Conservation (phyloP, 1,140 invertebrate species). For the Calycopis cecrops region DNA sequence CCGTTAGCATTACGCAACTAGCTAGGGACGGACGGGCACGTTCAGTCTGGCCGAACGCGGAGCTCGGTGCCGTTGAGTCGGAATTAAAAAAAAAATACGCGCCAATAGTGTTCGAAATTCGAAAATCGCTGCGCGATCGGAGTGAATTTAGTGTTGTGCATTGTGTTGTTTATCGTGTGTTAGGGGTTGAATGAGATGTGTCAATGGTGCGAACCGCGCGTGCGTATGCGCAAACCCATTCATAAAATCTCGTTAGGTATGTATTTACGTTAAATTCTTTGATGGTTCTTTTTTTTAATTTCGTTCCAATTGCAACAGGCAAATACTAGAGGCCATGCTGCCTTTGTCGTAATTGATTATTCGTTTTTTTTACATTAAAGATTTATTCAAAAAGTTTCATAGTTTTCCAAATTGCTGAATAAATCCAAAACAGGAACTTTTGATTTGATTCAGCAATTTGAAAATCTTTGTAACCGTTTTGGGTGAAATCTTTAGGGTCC, state of each 20-base stretch:
- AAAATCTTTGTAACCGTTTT: too few relatives aligned
- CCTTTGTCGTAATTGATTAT: too few relatives aligned
- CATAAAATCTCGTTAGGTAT: conserved; percentile 49
- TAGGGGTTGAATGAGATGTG: conserved; percentile 37
- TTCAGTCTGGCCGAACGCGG: conserved; percentile 45
- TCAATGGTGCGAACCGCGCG: conserved; percentile 49
- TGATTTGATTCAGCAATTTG: too few relatives aligned
- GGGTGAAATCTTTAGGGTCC: too few relatives aligned
- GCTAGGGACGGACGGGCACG: conserved; percentile 49
- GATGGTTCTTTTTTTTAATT: conserved; percentile 9
- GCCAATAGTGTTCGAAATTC: conserved; percentile 9
- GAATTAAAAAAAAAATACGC: conserved; percentile 27
- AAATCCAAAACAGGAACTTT: too few relatives aligned
- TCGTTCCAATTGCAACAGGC: too few relatives aligned
- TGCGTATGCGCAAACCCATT: conserved; percentile 40
- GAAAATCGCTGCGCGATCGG: conserved; percentile 19
- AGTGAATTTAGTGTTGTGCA: conserved; percentile 13
- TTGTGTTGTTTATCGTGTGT: conserved; percentile 13
- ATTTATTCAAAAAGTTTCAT: too few relatives aligned
- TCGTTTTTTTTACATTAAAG: too few relatives aligned
- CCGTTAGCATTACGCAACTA: conserved; percentile 63
- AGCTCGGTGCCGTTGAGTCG: conserved; percentile 33
- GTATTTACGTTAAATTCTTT: conserved; percentile 21
- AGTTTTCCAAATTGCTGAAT: too few relatives aligned
- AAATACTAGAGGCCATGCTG: too few relatives aligned